A percentile compares a stretch with the other conserved stretches of the same genome.
phyloP scores from a whole-genome alignment of 1,140 invertebrate genomes.

The Cotesia glomerata region DNA sequence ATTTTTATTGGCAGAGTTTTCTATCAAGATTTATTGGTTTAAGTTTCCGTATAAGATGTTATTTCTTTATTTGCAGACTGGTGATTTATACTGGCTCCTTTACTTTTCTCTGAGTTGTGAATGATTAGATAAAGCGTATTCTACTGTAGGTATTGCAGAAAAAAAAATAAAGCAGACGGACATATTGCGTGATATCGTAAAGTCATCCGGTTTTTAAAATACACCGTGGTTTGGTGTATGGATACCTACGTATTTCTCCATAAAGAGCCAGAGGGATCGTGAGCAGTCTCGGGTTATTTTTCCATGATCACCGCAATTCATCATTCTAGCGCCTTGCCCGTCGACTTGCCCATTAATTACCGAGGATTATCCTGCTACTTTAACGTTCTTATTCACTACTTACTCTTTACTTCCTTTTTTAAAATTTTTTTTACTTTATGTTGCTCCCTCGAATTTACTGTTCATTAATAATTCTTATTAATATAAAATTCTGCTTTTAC shows the following conservation, averaged over 20 bases:
- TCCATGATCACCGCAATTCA: conserved; percentile 32
- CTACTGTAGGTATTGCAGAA: neutral
- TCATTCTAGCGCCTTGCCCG: conserved; percentile 34
- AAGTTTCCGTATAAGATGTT: too few relatives aligned
- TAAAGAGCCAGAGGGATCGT: too few relatives aligned
- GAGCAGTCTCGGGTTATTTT: neutral
- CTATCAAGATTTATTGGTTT: neutral
- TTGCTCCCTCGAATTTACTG: too few relatives aligned
- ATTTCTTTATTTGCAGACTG: neutral
- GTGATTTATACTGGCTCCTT: neutral
- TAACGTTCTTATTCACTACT: too few relatives aligned
- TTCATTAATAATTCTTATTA: too few relatives aligned
- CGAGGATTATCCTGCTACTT: conserved; percentile 25
- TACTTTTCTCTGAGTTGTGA: conserved; percentile 10
- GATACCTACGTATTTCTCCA: too few relatives aligned
- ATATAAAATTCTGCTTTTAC: too few relatives aligned
- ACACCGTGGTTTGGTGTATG: too few relatives aligned
- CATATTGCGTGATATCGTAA: conserved; percentile 11
- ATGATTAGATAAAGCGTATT: conserved; percentile 10
- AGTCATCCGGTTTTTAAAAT: conserved; percentile 34
- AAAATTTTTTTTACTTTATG: neutral
- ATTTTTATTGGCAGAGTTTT: neutral
- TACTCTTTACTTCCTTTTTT: neutral
- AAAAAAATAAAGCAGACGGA: conserved; percentile 1
- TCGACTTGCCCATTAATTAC: conserved; percentile 35